These are phyloP conservation scores for Ellobius talpinus DNA, from an alignment of 2,113 vertebrate genomes.

Conservation along the genomic window DNA sequence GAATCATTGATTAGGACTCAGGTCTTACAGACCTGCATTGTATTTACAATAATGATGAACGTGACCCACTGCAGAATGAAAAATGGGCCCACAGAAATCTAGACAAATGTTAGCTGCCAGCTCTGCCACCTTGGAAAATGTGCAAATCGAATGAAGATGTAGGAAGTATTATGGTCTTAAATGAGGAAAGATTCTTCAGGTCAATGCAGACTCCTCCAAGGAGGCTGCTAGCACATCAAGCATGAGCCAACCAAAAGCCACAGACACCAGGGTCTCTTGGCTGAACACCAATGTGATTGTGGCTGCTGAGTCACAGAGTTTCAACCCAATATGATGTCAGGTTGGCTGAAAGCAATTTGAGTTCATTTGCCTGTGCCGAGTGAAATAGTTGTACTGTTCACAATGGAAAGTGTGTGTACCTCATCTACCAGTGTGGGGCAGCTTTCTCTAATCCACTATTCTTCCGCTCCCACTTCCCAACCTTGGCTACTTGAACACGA, in stretches of 20 bases:
- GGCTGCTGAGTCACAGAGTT: background rate
- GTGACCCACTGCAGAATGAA: conserved; percentile 33
- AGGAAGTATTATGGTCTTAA: background rate
- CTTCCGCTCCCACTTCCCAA: background rate
- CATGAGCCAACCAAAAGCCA: background rate
- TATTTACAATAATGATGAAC: conserved; percentile 59
- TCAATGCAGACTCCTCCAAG: background rate
- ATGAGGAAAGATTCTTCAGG: conserved; percentile 14
- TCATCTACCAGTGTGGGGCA: background rate
- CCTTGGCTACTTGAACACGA: background rate
- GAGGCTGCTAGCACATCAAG: background rate
- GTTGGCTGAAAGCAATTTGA: background rate
- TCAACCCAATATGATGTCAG: background rate
- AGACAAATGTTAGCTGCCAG: conserved; percentile 63
- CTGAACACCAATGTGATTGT: background rate
- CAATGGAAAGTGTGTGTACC: background rate
- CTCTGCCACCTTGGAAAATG: conserved; percentile 22
- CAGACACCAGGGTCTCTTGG: background rate
- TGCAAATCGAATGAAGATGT: conserved; percentile 30
- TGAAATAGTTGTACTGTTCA: background rate
- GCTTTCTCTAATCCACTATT: background rate
- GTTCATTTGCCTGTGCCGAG: background rate
- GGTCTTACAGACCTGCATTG: background rate
- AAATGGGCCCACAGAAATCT: conserved; percentile 61
- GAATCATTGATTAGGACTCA: conserved; percentile 24